Conservation (phyloP, 2,888 invertebrate species). For the Octonoba sinensis region DNA sequence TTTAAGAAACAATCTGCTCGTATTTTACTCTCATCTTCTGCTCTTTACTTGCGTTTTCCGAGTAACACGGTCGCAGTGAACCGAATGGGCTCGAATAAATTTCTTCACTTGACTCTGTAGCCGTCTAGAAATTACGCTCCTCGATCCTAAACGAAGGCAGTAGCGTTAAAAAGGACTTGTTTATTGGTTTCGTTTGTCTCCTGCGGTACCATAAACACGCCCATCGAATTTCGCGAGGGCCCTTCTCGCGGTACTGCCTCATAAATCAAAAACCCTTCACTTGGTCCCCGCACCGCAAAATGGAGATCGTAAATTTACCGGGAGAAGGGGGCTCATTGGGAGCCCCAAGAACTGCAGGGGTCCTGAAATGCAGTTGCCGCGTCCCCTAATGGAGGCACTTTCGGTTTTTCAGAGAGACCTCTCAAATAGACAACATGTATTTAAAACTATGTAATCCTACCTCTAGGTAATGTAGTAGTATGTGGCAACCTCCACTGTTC, state of each 20-base stretch:
- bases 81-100: too few species aligned
- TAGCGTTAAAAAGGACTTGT: slow-evolving; percentile 61
- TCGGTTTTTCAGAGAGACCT: slow-evolving; percentile 42
- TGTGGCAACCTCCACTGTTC: too few species aligned
- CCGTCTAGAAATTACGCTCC: not conserved
- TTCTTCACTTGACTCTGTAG: too few species aligned
- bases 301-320: slow-evolving; percentile 45
- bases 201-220: slow-evolving; percentile 58
- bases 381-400: slow-evolving; percentile 38
- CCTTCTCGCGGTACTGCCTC: slow-evolving; percentile 19
- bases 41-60: too few species aligned
- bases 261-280: slow-evolving; percentile 57
- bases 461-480: too few species aligned
- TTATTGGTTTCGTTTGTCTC: slow-evolving; percentile 60
- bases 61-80: too few species aligned
- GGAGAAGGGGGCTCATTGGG: slow-evolving; percentile 14
- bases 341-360: slow-evolving; percentile 21
- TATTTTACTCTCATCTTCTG: too few species aligned
- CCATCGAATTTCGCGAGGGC: slow-evolving; percentile 42
- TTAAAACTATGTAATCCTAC: too few species aligned
- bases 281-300: slow-evolving; percentile 7
- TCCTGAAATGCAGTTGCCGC: slow-evolving; percentile 13
- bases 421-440: too few species aligned
- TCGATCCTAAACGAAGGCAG: slow-evolving; percentile 19
- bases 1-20: too few species aligned